Conservation (phyloP, 2,888 invertebrate genomes). For the Drymonia ruficornis region DNA sequence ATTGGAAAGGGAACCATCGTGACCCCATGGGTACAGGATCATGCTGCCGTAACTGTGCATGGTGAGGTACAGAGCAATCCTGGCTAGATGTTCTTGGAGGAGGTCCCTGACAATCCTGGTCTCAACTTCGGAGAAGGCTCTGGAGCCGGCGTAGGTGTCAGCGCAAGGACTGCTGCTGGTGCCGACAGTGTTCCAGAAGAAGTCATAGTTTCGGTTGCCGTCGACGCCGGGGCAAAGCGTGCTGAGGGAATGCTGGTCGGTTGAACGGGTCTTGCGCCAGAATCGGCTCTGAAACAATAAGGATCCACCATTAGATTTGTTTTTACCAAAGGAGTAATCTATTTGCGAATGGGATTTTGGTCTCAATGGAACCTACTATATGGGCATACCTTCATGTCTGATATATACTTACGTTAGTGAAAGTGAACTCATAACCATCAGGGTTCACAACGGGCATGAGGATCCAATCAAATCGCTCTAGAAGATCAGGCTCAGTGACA, state of each 20-base stretch:
- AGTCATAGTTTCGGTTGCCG: constrained; percentile 90
- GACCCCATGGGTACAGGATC: constrained; percentile 89
- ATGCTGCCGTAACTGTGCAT: constrained; percentile 91
- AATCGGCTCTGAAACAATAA: constrained; percentile 73
- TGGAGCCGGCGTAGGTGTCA: constrained; percentile 86
- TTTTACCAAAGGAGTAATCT: no score
- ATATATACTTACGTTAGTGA: constrained; percentile 62
- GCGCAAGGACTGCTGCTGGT: constrained; percentile 82
- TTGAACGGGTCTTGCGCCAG: constrained; percentile 89
- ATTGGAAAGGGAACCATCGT: constrained; percentile 75
- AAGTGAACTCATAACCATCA: constrained; percentile 88
- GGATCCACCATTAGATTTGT: neutral
- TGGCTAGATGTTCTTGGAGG: constrained; percentile 72
- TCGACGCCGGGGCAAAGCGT: constrained; percentile 87
- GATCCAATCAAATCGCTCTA: constrained; percentile 87
- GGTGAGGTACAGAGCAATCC: constrained; percentile 87
- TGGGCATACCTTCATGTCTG: no score
- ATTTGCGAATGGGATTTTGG: no score
- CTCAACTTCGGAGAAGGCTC: constrained; percentile 88
- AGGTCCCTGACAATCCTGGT: constrained; percentile 84
- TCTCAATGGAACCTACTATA: no score
- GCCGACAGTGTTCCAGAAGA: constrained; percentile 87
- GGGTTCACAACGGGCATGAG: constrained; percentile 88
- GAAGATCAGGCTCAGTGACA: constrained; percentile 76
- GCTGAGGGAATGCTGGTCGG: constrained; percentile 50